Conservation (phyloP, 2,113 vertebrate species). For the Cebus imitator region DNA sequence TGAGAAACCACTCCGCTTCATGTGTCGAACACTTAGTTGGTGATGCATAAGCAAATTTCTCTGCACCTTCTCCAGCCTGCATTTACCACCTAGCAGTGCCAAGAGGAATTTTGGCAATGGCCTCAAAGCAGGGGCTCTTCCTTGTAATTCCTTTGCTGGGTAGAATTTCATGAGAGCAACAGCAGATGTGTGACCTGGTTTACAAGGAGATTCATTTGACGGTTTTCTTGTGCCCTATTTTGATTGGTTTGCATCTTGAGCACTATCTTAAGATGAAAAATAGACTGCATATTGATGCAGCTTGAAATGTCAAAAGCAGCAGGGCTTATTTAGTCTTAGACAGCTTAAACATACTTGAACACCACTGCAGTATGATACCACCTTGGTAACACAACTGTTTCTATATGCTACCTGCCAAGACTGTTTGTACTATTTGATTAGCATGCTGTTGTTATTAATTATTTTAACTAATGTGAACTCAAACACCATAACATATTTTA, state of each 20-base stretch:
- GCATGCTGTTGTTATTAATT: not conserved
- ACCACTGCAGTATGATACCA: not conserved
- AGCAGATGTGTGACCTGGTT: not conserved
- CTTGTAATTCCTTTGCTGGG: not conserved
- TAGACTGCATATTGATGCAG: not conserved
- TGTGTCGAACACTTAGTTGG: not conserved
- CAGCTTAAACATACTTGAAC: not conserved
- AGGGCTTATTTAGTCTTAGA: not conserved
- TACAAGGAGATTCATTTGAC: not conserved
- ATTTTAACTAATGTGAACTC: not conserved
- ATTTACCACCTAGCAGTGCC: not conserved
- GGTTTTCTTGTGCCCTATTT: not conserved
- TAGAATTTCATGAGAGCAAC: not conserved
- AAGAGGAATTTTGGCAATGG: not conserved
- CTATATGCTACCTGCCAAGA: not conserved
- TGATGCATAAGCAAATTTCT: not conserved
- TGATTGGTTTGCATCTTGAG: not conserved
- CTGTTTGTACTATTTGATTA: not conserved
- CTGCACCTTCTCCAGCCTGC: not conserved
- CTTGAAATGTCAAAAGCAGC: not conserved
- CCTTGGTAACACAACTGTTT: not conserved
- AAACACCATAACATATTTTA: not conserved
- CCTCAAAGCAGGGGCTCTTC: not conserved
- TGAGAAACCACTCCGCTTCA: not conserved
- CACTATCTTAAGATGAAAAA: conserved; percentile 5